Evolutionary conservation across 2,113 vertebrate genomes (phyloP).

Genomic region (Ctenomys sociabilis): DNA sequence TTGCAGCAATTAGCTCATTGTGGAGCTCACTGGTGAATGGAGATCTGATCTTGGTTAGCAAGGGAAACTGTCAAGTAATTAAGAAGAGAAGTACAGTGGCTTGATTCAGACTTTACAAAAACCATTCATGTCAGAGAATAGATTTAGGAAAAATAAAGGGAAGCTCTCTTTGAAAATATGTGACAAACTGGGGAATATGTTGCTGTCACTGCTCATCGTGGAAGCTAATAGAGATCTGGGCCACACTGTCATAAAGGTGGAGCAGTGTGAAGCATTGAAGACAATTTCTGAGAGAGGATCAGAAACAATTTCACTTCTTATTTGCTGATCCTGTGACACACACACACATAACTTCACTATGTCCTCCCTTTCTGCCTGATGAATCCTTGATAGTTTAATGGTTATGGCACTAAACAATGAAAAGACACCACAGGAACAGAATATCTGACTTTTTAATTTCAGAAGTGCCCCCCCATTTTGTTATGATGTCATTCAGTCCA

Average conservation of each 20-base stretch:
- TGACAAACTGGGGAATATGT: background rate
- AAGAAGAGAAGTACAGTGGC: background rate
- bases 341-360: accelerated
- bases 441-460: conserved; percentile 21
- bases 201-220: background rate
- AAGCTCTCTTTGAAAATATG: background rate
- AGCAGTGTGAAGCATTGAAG: background rate
- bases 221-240: background rate
- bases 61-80: background rate
- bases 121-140: background rate
- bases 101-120: background rate
- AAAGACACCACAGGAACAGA: background rate
- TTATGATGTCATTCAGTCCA: background rate
- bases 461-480: background rate
- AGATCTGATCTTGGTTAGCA: background rate
- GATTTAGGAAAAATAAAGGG: background rate
- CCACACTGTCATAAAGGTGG: background rate
- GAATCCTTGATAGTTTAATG: background rate
- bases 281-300: background rate
- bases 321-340: background rate
- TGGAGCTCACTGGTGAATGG: background rate
- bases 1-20: background rate
- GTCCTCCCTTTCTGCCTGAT: background rate
- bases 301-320: background rate
- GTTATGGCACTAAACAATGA: background rate